phyloP scores from a whole-genome alignment of 2,888 invertebrate species.

The Syrista parreyssii region DNA sequence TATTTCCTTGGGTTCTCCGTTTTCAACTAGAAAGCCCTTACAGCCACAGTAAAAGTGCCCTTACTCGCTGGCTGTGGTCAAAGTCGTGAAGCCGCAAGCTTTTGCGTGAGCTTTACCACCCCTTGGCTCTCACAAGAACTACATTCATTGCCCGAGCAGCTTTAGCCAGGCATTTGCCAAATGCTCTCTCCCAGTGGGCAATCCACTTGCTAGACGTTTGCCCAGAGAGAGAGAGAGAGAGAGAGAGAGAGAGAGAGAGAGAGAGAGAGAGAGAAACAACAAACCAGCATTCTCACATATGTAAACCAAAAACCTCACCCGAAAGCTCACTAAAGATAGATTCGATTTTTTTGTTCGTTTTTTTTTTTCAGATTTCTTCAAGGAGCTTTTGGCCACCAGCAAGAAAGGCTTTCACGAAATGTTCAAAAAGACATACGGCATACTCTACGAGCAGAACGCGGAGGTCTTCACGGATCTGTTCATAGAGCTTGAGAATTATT shows the following conservation, averaged over 20 bases:
- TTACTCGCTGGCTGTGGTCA: neutral
- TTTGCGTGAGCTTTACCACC: neutral
- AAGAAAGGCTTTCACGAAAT: constrained; percentile 91
- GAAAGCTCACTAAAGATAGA: neutral
- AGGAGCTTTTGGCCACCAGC: constrained; percentile 83
- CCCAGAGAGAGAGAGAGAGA: neutral
- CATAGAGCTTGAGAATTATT: constrained; percentile 89
- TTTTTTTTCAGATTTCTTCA: constrained; percentile 81
- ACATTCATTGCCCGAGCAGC: neutral
- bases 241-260: neutral
- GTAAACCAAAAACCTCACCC: neutral
- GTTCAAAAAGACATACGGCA: constrained; percentile 95
- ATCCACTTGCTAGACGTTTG: too few species aligned
- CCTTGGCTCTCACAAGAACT: neutral
- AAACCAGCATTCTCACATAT: neutral
- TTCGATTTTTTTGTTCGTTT: neutral
- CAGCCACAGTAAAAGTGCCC: neutral
- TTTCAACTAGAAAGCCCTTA: neutral
- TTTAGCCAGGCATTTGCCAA: neutral
- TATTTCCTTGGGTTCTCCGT: neutral
- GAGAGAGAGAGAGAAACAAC: neutral
- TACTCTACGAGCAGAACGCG: constrained; percentile 93
- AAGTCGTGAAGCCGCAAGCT: neutral
- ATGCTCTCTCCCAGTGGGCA: too few species aligned
- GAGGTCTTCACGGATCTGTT: constrained; percentile 94